Base-by-base conservation (phyloP, 2,113 vertebrate species). In the Trinectes maculatus region DNA sequence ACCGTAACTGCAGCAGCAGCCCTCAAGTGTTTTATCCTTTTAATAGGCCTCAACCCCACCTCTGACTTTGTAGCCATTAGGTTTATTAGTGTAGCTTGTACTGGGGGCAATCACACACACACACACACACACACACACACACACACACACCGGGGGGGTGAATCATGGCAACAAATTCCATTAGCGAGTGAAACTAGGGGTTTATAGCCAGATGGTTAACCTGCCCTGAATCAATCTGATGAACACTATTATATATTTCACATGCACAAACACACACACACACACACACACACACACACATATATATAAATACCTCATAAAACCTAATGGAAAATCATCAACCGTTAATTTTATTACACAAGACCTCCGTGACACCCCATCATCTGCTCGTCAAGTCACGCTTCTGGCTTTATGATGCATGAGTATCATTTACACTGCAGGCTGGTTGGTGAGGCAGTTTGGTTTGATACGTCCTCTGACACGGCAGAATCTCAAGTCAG, bases 161-260 rank as follows among this genome's bases (percentile, higher is more conserved):
- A 66, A 55, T 49, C 52, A 63, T 43, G 16, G 48, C 39, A 55
- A 71, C 71, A 86, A 81, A 89, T 87, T 88, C 65, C 77, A 91
- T 91, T 87, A 88, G 79, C 28, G 29, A 69, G 73, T 34, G 61
- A 72, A 70, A 71, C 71, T 43, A 74, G 54, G 62, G 80, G 74
- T 90, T 91, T 87, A 83, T 52, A 52, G 79, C 77, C 85, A 88
- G 85, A 90, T 89, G 85, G 84, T 88, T 88, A 83, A 82, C 80
- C 79, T 85, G 62, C 55, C 63, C 68, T 67, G 58, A 87, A 83
- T 85, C 73, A 86, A 73, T 74, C 58, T 78, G 53, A 82, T 74
- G 44, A 83, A 55, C 70, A 68, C 44, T 43, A 34, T n/a, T n/a
- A n/a, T n/a, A n/a, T 18, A 57, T 46, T 8, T 22, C 39, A 19